phyloP scores from a whole-genome alignment of 2,797 vertebrate genomes.

The Oreochromis mossambicus region DNA sequence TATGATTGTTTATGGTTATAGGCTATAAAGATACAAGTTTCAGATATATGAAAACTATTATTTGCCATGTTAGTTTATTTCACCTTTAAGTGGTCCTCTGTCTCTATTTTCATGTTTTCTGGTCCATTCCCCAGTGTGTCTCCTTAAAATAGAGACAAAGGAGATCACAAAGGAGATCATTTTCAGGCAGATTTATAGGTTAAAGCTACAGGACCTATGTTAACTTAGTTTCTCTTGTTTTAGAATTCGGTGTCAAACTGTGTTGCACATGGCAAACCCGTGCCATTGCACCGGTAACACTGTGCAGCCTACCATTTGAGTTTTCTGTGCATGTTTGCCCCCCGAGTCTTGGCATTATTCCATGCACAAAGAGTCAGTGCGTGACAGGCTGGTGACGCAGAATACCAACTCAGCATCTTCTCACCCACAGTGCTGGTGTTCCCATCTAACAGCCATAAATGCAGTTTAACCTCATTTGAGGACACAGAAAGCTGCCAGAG shows the following conservation, averaged over 20 bases:
- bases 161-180: neutral
- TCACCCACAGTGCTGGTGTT: neutral
- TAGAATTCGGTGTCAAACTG: neutral
- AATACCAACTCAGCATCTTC: constrained; percentile 38
- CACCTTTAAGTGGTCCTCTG: neutral
- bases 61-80: neutral
- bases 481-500: neutral
- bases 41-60: neutral
- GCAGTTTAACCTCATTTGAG: constrained; percentile 28
- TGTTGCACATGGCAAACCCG: neutral
- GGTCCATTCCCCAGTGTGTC: neutral
- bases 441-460: neutral
- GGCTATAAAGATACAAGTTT: neutral
- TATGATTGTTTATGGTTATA: neutral
- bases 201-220: neutral
- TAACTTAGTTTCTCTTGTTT: neutral
- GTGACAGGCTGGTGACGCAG: neutral
- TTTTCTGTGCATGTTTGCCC: neutral
- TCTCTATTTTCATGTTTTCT: neutral
- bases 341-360: neutral
- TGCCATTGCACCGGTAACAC: neutral
- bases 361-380: neutral
- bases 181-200: neutral
- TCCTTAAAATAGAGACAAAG: neutral
- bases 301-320: neutral